Conservation (phyloP, 2,888 invertebrate species). For the Dasysyrphus tricinctus region DNA sequence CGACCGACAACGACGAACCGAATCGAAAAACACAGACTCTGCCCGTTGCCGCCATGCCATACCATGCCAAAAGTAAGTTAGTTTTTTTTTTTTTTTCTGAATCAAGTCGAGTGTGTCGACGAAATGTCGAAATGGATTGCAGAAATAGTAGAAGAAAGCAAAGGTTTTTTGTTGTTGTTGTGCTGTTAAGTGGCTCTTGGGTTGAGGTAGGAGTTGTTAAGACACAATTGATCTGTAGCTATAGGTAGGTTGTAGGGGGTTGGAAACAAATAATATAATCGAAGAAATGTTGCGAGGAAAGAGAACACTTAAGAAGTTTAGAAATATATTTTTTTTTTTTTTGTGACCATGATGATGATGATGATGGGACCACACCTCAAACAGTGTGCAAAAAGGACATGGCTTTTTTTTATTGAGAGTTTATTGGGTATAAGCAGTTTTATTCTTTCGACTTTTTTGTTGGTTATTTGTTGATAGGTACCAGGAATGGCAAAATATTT, state of each 20-base stretch:
- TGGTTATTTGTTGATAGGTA: slow-evolving; percentile 19
- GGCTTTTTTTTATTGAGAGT: slow-evolving; percentile 18
- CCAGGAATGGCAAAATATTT: slow-evolving; percentile 25
- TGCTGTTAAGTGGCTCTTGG: slow-evolving; percentile 24
- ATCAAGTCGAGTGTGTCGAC: slow-evolving; percentile 30
- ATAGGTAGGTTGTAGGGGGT: background rate
- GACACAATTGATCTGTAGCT: slow-evolving; percentile 33
- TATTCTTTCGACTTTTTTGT: slow-evolving; percentile 12
- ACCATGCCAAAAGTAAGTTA: background rate
- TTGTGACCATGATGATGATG: slow-evolving; percentile 22
- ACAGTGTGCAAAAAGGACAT: slow-evolving; percentile 5
- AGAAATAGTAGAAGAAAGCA: slow-evolving; percentile 48
- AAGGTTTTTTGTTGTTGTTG: slow-evolving; percentile 16
- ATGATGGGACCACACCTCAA: slow-evolving; percentile 42
- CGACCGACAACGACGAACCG: slow-evolving; percentile 33
- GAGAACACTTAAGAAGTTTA: slow-evolving; percentile 27
- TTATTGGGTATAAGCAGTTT: slow-evolving; percentile 23
- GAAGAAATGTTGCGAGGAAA: slow-evolving; percentile 26
- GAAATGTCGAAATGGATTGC: slow-evolving; percentile 43
- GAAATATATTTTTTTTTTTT: slow-evolving; percentile 20
- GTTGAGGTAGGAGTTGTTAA: slow-evolving; percentile 34
- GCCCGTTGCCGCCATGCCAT: slow-evolving; percentile 5
- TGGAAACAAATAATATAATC: background rate
- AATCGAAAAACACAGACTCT: slow-evolving; percentile 19
- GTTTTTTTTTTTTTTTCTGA: background rate